Conservation (phyloP, 2,888 invertebrate genomes). For the Tiliacea aurago region DNA sequence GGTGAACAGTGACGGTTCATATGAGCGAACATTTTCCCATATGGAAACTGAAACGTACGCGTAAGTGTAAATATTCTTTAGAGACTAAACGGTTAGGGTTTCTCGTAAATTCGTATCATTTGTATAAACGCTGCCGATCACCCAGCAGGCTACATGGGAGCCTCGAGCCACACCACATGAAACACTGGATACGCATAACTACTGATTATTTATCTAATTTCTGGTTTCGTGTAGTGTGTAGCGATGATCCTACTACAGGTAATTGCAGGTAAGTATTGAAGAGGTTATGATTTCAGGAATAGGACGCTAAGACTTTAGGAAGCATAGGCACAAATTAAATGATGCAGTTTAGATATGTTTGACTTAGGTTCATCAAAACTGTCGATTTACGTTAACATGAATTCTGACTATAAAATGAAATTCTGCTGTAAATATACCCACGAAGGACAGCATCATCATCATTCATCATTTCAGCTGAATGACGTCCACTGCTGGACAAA, state of each 20-base stretch:
- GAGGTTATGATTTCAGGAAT: not conserved
- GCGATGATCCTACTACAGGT: not conserved
- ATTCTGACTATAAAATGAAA: constrained; percentile 4
- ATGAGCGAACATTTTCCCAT: constrained; percentile 13
- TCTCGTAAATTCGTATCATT: constrained; percentile 78
- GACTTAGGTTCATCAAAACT: not conserved
- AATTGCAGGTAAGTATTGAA: not conserved
- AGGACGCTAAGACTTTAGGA: not conserved
- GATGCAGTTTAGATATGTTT: not conserved
- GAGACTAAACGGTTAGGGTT: constrained; percentile 70
- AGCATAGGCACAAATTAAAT: not conserved
- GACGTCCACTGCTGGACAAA: too few species aligned
- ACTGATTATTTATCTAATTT: constrained; percentile 29
- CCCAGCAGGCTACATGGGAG: constrained; percentile 37
- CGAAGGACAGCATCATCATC: too few species aligned
- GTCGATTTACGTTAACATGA: not conserved
- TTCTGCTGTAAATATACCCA: constrained; percentile 20
- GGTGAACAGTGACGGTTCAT: not conserved
- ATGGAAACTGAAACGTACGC: constrained; percentile 63
- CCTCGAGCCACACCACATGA: constrained; percentile 57
- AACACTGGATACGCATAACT: constrained; percentile 42
- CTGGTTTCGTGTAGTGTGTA: constrained; percentile 23
- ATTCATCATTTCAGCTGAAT: too few species aligned
- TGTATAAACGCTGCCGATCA: constrained; percentile 71
- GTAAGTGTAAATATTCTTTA: constrained; percentile 65